Evolutionary conservation across 2,888 invertebrate genomes (phyloP).

Genomic region (Aspidapion aeneum): DNA sequence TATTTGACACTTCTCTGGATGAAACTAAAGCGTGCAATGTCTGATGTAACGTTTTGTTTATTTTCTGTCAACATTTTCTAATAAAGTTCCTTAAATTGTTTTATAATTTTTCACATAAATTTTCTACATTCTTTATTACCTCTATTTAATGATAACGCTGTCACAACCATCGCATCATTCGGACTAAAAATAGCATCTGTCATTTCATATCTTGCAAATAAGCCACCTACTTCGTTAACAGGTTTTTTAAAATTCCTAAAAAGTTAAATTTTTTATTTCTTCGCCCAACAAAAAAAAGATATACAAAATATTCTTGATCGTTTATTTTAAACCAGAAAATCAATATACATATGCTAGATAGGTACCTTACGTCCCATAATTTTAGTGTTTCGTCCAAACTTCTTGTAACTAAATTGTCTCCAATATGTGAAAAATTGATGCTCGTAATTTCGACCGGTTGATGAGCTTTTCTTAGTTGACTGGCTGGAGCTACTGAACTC

Average conservation of each 20-base stretch:
- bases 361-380: constrained; percentile 79
- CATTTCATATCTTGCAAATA: constrained; percentile 83
- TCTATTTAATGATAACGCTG: constrained; percentile 78
- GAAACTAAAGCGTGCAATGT: too few species aligned
- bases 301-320: too few species aligned
- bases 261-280: too few species aligned
- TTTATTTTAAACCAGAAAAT: too few species aligned
- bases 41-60: too few species aligned
- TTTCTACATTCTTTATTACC: constrained; percentile 43
- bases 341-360: too few species aligned
- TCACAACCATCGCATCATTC: constrained; percentile 83
- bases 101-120: too few species aligned
- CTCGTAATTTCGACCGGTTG: constrained; percentile 78
- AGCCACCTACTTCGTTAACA: constrained; percentile 60
- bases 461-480: constrained; percentile 77
- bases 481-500: constrained; percentile 83
- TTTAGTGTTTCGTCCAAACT: constrained; percentile 93
- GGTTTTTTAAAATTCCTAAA: constrained; percentile 71
- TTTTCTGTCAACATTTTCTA: too few species aligned
- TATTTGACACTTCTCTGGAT: too few species aligned
- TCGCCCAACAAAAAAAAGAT: too few species aligned
- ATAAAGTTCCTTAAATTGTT: too few species aligned
- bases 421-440: constrained; percentile 85
- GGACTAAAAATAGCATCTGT: constrained; percentile 88
- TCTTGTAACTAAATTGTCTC: constrained; percentile 72